Evolutionary conservation across 2,888 invertebrate species (phyloP).

Genomic region (Romanomermis culicivorax): DNA sequence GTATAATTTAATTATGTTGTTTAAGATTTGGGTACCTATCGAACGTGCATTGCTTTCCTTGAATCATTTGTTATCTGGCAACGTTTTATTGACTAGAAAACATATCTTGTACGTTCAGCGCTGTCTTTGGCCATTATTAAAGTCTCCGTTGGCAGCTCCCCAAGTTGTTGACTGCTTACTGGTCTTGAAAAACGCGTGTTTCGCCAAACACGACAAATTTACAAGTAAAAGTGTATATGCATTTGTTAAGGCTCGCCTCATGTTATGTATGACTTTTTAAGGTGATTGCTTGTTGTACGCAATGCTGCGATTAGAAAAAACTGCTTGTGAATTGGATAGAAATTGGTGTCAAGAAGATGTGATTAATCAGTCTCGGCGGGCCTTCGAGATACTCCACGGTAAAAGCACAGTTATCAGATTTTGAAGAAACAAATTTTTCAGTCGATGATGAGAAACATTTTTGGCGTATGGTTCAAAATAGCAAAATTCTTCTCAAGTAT

Average conservation of each 20-base stretch:
- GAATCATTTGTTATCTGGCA: constrained; percentile 2
- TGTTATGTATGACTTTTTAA: neutral
- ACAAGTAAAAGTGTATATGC: neutral
- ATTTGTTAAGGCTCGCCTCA: neutral
- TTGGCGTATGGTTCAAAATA: neutral
- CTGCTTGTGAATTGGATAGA: neutral
- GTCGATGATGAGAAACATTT: neutral
- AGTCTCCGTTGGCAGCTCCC: constrained; percentile 7
- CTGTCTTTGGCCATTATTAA: constrained; percentile 2
- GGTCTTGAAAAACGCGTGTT: neutral
- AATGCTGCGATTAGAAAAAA: neutral
- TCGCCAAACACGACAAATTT: neutral
- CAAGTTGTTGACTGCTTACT: neutral
- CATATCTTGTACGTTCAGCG: neutral
- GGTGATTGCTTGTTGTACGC: neutral
- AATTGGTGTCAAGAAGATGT: neutral
- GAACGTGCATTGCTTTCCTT: neutral
- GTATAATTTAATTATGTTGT: too few species aligned
- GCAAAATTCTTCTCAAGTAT: too few species aligned
- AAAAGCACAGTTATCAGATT: too few species aligned
- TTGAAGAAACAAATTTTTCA: too few species aligned
- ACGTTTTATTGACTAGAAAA: neutral
- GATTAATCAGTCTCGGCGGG: neutral
- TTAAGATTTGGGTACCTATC: neutral
- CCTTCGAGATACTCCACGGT: neutral